Percentiles rank a stretch among this genome's conserved stretches.
Evolutionary conservation across 2,113 vertebrate species (phyloP).

Genomic region (Puffinus mauretanicus): DNA sequence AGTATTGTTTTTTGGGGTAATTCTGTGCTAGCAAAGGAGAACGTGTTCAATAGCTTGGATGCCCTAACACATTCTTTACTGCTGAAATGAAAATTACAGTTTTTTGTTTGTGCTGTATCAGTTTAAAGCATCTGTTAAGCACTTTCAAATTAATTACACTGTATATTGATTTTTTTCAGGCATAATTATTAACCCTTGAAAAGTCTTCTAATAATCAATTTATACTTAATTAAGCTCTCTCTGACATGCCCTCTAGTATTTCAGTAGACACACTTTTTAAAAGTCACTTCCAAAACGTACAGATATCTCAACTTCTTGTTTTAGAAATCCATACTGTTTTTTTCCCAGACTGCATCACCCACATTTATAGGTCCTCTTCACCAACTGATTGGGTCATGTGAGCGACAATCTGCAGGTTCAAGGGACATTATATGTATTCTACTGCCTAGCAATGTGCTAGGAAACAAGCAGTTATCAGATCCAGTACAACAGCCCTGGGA

Average conservation of each 20-base stretch:
- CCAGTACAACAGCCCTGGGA: background rate
- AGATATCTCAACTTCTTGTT: background rate
- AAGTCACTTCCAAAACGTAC: background rate
- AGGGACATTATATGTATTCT: background rate
- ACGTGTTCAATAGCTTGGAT: background rate
- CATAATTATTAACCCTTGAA: background rate
- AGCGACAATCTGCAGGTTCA: background rate
- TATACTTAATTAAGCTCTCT: background rate
- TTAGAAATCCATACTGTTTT: background rate
- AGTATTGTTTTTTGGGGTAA: background rate
- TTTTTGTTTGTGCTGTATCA: background rate
- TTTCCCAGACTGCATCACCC: background rate
- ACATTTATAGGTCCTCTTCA: background rate
- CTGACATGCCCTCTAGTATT: background rate
- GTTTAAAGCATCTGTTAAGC: background rate
- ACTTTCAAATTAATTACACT: background rate
- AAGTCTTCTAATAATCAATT: background rate
- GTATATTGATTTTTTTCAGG: background rate
- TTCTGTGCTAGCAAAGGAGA: background rate
- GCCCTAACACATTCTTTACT: background rate
- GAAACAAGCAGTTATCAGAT: background rate
- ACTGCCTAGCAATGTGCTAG: background rate
- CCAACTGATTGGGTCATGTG: no score
- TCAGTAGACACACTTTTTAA: background rate
- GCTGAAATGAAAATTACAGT: background rate